These are phyloP conservation scores for Polydrusus pterygomalis DNA, from an alignment of 2,888 invertebrate species.

Conservation along the genomic window DNA sequence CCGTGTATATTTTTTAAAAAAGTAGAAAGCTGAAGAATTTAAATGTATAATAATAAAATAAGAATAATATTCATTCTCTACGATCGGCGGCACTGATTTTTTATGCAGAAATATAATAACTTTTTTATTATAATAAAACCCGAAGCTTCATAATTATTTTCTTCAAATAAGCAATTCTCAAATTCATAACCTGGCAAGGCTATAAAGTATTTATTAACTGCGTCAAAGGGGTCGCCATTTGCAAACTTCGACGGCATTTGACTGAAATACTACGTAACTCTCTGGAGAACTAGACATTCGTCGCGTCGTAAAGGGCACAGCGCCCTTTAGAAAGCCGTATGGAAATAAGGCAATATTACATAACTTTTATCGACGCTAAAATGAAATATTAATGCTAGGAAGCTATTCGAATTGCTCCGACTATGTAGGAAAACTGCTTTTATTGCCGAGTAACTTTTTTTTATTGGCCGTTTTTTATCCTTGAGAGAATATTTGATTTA, in stretches of 20 bases:
- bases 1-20: too few relatives aligned
- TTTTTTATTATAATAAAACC: too few relatives aligned
- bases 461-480: constrained; percentile 11
- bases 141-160: too few relatives aligned
- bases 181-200: constrained; percentile 2
- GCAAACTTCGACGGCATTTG: constrained; percentile 39
- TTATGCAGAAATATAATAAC: too few relatives aligned
- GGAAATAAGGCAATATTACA: constrained; percentile 28
- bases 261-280: constrained; percentile 41
- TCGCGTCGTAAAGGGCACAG: constrained; percentile 39
- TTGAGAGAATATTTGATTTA: constrained; percentile 11
- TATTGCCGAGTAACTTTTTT: constrained; percentile 19
- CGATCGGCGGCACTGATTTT: too few relatives aligned
- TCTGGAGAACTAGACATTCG: constrained; percentile 41
- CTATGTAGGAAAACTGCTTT: constrained; percentile 5
- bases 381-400: constrained; percentile 27
- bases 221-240: constrained; percentile 38
- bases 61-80: too few relatives aligned
- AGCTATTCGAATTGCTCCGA: constrained; percentile 3
- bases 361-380: constrained; percentile 28
- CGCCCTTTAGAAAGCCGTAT: constrained; percentile 34
- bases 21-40: too few relatives aligned
- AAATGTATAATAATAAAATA: too few relatives aligned
- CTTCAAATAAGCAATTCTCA: neutral
- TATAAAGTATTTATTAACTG: constrained; percentile 7